A percentile compares a stretch with the other conserved stretches of the same genome.
These are phyloP conservation scores for Rhodinocichla rosea DNA, from an alignment of 2,113 vertebrate species.

Conservation along the genomic window DNA sequence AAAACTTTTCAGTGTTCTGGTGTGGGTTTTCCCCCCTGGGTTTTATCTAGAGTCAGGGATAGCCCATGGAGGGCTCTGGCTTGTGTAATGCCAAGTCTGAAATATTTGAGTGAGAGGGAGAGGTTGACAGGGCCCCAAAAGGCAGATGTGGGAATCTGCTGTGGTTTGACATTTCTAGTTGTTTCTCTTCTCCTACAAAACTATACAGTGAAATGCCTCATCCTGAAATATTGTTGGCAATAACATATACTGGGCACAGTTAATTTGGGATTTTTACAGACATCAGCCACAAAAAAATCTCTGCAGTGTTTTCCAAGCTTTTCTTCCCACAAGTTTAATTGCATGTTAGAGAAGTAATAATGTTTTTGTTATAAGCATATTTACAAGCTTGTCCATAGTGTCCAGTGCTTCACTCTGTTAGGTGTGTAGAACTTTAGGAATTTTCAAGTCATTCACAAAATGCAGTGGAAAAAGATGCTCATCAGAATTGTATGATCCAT, in stretches of 20 bases:
- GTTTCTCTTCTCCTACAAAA: not conserved
- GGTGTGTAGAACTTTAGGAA: not conserved
- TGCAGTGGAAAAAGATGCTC: not conserved
- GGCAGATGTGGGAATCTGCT: not conserved
- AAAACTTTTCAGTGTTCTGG: not conserved
- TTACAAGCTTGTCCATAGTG: not conserved
- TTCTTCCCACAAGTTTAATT: not conserved
- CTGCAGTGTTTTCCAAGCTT: not conserved
- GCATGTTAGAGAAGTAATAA: not conserved
- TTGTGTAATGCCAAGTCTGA: not conserved
- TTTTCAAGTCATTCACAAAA: not conserved
- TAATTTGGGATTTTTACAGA: not conserved
- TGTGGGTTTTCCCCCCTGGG: accelerated
- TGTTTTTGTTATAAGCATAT: not conserved
- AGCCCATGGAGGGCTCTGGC: not conserved
- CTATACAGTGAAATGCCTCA: not conserved
- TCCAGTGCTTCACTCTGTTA: not conserved
- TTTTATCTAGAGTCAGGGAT: not conserved
- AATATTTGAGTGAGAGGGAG: not conserved
- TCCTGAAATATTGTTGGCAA: not conserved
- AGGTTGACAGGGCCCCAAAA: not conserved
- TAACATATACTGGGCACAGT: not conserved
- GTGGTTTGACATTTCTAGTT: not conserved
- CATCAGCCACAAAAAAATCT: not conserved
- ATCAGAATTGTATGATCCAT: not conserved